These are phyloP conservation scores for Oophaga pumilio DNA, from an alignment of 2,113 vertebrate species.

Conservation along the genomic window DNA sequence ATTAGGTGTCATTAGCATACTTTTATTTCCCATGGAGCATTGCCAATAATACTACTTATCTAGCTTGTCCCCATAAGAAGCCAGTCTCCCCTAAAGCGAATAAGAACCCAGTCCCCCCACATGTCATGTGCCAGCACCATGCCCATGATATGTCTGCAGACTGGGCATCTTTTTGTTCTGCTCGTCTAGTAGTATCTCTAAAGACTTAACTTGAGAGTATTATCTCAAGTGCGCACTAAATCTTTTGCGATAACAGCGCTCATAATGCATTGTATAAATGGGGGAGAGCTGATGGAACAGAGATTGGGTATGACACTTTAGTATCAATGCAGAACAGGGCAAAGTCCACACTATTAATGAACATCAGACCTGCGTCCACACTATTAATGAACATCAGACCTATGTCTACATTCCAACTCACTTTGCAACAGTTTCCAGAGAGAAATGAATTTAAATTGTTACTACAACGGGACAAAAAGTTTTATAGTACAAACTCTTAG, in stretches of 20 bases:
- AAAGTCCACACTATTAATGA: neutral
- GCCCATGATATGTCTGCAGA: neutral
- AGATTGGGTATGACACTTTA: neutral
- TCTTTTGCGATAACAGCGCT: conserved; percentile 1
- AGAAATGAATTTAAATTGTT: too few species aligned
- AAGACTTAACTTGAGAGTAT: conserved; percentile 4
- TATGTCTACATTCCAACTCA: neutral
- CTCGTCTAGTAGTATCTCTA: neutral
- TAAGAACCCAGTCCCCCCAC: neutral
- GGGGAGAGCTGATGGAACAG: conserved; percentile 7
- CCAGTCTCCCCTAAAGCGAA: too few species aligned
- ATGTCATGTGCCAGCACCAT: neutral
- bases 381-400: neutral
- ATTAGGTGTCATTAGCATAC: too few species aligned
- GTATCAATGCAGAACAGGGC: neutral
- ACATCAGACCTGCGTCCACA: neutral
- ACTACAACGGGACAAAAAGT: too few species aligned
- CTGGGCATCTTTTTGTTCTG: neutral
- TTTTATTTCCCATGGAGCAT: too few species aligned
- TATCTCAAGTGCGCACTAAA: conserved; percentile 29
- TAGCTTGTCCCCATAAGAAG: too few species aligned
- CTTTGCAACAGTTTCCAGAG: too few species aligned
- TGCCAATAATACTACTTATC: too few species aligned
- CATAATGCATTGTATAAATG: neutral
- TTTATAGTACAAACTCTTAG: too few species aligned